Conservation (phyloP, 2,888 invertebrate species). For the Spisula solida region DNA sequence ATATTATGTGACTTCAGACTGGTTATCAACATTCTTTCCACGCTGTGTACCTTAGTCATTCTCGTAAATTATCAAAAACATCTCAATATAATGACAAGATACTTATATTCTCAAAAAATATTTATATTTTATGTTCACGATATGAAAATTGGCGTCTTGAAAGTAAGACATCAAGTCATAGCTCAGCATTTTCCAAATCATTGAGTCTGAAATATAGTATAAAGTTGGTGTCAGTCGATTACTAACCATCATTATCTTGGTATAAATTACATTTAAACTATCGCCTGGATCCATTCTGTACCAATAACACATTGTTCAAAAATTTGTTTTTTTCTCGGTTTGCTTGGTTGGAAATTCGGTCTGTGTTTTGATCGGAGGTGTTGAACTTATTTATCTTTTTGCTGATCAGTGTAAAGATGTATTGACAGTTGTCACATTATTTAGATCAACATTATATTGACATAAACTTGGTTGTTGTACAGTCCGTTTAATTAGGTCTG, state of each 20-base stretch:
- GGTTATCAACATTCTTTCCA: no score
- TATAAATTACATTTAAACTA: slow-evolving; percentile 21
- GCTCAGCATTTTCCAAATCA: slow-evolving; percentile 30
- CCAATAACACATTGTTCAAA: not conserved
- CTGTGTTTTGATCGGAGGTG: slow-evolving; percentile 18
- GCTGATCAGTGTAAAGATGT: not conserved
- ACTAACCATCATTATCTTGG: no score
- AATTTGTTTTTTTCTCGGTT: not conserved
- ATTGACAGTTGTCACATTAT: not conserved
- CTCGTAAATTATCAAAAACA: no score
- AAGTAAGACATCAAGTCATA: not conserved
- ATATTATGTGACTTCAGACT: no score
- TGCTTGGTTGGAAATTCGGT: not conserved
- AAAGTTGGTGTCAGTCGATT: not conserved
- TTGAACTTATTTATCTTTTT: slow-evolving; percentile 18
- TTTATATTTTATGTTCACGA: not conserved
- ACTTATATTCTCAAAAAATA: not conserved
- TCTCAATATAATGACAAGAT: no score
- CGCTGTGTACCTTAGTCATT: no score
- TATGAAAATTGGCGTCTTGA: not conserved
- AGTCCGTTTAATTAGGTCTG: no score
- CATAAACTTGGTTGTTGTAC: not conserved
- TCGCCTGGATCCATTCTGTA: not conserved
- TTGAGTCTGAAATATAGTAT: slow-evolving; percentile 29
- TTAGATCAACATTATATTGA: not conserved